Conservation (phyloP, 2,797 vertebrate species). For the Notoglanidium macrostoma region DNA sequence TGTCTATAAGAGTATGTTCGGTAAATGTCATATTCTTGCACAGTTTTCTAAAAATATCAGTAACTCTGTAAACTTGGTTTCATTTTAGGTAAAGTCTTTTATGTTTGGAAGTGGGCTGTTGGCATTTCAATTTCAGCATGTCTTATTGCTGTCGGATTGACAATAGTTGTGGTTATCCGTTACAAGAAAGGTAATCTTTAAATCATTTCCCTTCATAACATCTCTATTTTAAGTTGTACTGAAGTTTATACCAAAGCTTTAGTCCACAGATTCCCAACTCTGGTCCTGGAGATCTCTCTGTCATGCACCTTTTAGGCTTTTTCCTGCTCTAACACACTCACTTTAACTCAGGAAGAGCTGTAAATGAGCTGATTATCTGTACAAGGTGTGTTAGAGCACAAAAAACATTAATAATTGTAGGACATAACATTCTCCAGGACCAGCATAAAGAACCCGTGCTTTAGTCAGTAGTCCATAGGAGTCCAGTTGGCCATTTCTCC, state of each 20-base stretch:
- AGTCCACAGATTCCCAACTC: background rate
- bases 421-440: no score
- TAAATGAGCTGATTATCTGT: no score
- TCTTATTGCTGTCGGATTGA: background rate
- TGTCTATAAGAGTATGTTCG: background rate
- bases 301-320: background rate
- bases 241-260: background rate
- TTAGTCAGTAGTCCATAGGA: background rate
- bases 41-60: background rate
- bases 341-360: no score
- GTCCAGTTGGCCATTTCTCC: background rate
- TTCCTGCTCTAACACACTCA: background rate
- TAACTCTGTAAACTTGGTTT: background rate
- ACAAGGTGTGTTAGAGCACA: no score
- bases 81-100: background rate
- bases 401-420: no score
- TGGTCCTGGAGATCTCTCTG: background rate
- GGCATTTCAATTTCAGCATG: slow-evolving; percentile 30
- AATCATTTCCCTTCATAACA: background rate
- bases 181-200: slow-evolving; percentile 35
- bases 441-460: background rate
- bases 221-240: background rate
- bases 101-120: background rate
- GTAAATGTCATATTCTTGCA: background rate
- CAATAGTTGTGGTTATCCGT: slow-evolving; percentile 2